phyloP scores from a whole-genome alignment of 2,888 invertebrate species.

The Apodemia mormo region DNA sequence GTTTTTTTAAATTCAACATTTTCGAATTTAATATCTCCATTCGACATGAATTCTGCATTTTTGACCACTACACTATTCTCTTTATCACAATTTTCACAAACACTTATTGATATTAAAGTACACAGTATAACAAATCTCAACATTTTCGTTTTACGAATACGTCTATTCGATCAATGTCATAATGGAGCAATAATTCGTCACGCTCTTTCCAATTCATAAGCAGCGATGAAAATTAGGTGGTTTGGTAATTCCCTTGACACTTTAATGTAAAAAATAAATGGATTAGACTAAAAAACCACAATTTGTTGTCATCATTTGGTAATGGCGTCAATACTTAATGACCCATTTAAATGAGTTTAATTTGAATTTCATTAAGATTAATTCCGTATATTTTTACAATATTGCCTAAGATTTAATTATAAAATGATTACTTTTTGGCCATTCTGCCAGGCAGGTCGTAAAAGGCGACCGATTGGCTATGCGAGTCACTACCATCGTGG shows the following conservation, averaged over 20 bases:
- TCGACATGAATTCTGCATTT: neutral
- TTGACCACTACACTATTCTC: neutral
- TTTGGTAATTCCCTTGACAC: conserved; percentile 6
- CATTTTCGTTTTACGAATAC: neutral
- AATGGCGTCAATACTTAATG: conserved; percentile 5
- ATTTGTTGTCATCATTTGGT: neutral
- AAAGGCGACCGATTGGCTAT: too few species aligned
- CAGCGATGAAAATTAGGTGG: neutral
- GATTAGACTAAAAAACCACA: neutral
- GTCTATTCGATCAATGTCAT: neutral
- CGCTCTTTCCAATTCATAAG: neutral
- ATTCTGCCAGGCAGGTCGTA: too few species aligned
- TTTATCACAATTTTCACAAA: neutral
- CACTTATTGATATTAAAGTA: conserved; percentile 2
- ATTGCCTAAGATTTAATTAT: too few species aligned
- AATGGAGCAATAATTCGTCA: neutral
- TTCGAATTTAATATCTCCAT: conserved; percentile 1
- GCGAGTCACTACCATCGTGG: too few species aligned
- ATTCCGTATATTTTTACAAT: neutral
- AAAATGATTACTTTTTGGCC: too few species aligned
- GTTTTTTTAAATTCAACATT: conserved; percentile 3
- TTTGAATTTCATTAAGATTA: neutral
- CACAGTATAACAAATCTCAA: neutral
- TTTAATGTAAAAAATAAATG: neutral
- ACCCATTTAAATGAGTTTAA: neutral